A percentile compares a stretch with the other conserved stretches of the same genome.
phyloP scores from a whole-genome alignment of 2,888 invertebrate species.

The Tridacna gigas region DNA sequence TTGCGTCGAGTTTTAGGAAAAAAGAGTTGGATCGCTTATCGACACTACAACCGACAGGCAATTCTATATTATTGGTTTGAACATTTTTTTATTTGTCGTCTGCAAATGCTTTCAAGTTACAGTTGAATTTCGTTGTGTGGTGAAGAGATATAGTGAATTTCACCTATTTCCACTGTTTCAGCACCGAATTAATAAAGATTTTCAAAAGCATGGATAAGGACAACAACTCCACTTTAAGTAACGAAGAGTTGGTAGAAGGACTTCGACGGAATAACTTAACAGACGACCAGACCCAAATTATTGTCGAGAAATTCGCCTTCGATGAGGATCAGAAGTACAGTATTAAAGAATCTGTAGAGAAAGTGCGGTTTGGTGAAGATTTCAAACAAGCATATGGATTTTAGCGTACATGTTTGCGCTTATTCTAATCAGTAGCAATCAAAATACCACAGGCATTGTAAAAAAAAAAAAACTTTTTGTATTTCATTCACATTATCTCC shows the following conservation, averaged over 20 bases:
- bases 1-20: too few relatives aligned
- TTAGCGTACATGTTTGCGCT: neutral
- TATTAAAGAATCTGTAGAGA: slow-evolving; percentile 50
- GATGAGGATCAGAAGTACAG: slow-evolving; percentile 50
- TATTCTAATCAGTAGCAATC: too few relatives aligned
- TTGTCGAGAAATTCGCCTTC: slow-evolving; percentile 53
- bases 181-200: slow-evolving; percentile 19
- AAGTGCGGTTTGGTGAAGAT: slow-evolving; percentile 44
- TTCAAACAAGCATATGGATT: slow-evolving; percentile 36
- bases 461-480: too few relatives aligned
- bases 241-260: slow-evolving; percentile 44
- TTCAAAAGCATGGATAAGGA: slow-evolving; percentile 57
- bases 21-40: too few relatives aligned
- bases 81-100: too few relatives aligned
- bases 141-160: neutral
- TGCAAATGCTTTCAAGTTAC: neutral
- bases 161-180: slow-evolving; percentile 23
- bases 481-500: too few relatives aligned
- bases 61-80: neutral
- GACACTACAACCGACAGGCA: too few relatives aligned
- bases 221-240: slow-evolving; percentile 35
- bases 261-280: slow-evolving; percentile 35
- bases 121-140: neutral
- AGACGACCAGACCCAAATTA: slow-evolving; percentile 33
- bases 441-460: too few relatives aligned